Evolutionary conservation across 2,888 invertebrate species (phyloP).

Genomic region (Eilema caniola): DNA sequence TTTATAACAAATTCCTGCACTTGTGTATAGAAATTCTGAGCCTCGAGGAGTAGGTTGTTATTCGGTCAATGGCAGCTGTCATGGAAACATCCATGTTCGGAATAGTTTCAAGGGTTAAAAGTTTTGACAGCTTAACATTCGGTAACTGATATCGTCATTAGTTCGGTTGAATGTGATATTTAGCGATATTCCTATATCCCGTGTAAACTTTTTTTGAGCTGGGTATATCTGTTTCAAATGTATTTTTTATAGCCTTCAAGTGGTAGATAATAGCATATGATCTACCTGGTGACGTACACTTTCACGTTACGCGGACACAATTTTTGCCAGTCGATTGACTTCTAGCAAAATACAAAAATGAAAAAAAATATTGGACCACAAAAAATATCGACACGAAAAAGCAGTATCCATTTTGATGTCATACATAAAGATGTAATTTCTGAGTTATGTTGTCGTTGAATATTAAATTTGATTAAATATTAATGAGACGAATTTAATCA

Average conservation of each 20-base stretch:
- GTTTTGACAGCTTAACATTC: constrained; percentile 15
- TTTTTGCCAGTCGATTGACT: too few relatives aligned
- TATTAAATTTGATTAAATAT: constrained; percentile 8
- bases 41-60: neutral
- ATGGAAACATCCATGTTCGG: constrained; percentile 8
- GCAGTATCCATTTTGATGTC: neutral
- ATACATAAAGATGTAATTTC: neutral
- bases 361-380: neutral
- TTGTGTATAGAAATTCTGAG: neutral
- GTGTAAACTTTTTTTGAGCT: neutral
- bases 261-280: too few relatives aligned
- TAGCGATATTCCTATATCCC: neutral
- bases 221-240: too few relatives aligned
- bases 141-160: constrained; percentile 16
- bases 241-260: neutral
- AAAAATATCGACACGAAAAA: neutral
- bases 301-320: too few relatives aligned
- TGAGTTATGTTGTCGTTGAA: neutral
- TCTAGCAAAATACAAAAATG: neutral
- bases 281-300: too few relatives aligned
- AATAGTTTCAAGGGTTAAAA: constrained; percentile 12
- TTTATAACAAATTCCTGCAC: neutral
- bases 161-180: neutral
- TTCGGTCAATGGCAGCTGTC: constrained; percentile 3
- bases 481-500: constrained; percentile 25